These are phyloP conservation scores for Cactoblastis cactorum DNA, from an alignment of 2,888 invertebrate species.

Conservation along the genomic window DNA sequence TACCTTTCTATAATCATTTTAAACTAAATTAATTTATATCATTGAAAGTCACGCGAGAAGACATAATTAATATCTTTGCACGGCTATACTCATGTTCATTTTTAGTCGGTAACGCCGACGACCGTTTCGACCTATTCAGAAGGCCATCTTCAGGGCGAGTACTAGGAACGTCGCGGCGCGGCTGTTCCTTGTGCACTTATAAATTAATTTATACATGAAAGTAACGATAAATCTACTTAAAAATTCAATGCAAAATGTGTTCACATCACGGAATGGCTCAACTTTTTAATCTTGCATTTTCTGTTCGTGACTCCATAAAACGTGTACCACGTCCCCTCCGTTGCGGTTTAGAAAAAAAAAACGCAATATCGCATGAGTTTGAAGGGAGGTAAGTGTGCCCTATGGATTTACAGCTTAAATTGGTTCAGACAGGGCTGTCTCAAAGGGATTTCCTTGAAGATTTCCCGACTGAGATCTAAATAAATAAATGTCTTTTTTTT, in stretches of 20 bases:
- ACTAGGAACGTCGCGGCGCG: too few species aligned
- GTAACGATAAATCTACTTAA: not conserved
- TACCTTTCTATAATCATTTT: too few species aligned
- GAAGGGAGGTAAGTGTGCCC: constrained; percentile 73
- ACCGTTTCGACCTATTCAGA: too few species aligned
- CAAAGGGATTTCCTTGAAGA: constrained; percentile 35
- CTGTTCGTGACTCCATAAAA: constrained; percentile 51
- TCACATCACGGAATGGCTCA: constrained; percentile 8
- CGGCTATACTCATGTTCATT: too few species aligned
- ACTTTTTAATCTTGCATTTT: constrained; percentile 10
- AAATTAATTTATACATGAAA: not conserved
- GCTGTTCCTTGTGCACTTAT: too few species aligned
- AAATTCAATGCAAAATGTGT: constrained; percentile 6
- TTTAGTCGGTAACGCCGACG: too few species aligned
- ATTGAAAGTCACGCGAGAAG: too few species aligned
- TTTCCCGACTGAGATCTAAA: constrained; percentile 20
- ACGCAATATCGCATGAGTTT: constrained; percentile 76
- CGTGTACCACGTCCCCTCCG: constrained; percentile 39
- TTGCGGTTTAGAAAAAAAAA: constrained; percentile 64
- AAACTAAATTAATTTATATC: too few species aligned
- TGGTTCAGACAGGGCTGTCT: constrained; percentile 66
- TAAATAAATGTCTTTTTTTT: not conserved
- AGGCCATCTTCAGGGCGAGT: too few species aligned
- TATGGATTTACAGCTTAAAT: constrained; percentile 75
- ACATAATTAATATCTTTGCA: too few species aligned